Evolutionary conservation across 2,888 invertebrate species (phyloP), one percentile per base, ranked within the genome.

Genomic region (Phaedon cochleariae): DNA sequence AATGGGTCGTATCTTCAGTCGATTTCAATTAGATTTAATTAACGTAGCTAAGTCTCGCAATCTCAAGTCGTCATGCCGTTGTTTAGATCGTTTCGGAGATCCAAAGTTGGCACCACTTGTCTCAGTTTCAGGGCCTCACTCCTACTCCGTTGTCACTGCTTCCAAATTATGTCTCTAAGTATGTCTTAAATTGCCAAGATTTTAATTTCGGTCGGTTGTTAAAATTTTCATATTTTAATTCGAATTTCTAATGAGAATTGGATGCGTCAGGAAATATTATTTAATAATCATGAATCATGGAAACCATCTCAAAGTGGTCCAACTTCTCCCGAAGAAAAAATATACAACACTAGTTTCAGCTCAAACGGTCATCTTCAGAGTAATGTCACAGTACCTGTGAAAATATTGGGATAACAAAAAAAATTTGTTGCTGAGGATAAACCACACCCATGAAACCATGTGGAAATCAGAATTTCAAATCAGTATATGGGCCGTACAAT

Each of bases 1-100:
- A 76, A 77, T 76, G 72, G 77, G 76, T 71, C 77, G 75, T 77
- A 77, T 77, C 77, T 77, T 75, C 74, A 65, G 70, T 61, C 57
- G 58, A 64, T 60, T 67, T 62, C 59, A 67, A 64, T 67, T 67
- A 63, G 67, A 67, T 59, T 67, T 62, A 63, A 67, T 67, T 67
- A 64, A 64, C 54, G 48, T 53, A 67, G 59, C 60, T 29, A 53
- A 65, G 62, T 59, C 66, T 75, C 73, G 74, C 72, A 74, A 70
- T 74, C 76, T 65, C 67, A 68, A 72, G 72, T 73, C 72, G 70
- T 74, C 74, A 70, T 64, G 31, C 54, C 20, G 59, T 70, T 69
- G 70, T 72, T 70, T 67, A 72, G 68, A 65, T 67, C 60, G 61
- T 64, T 70, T 57, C 15, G 59, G 64, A 62, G 68, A 72, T 66